These are phyloP conservation scores for Vombatus ursinus DNA, from an alignment of 2,113 vertebrate species.

Conservation along the genomic window DNA sequence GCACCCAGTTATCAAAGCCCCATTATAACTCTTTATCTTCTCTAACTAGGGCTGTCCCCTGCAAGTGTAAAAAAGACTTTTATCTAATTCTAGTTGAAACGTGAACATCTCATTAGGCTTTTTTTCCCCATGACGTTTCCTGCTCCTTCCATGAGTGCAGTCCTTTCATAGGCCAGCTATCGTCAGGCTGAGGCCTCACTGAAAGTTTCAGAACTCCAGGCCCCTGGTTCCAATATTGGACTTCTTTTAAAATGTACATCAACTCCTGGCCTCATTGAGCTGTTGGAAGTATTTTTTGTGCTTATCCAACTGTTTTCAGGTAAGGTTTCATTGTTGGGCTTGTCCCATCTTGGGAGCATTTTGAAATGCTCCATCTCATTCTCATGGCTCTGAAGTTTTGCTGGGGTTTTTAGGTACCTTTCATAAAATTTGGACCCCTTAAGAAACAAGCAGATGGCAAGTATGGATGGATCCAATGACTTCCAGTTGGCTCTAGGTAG, in stretches of 20 bases:
- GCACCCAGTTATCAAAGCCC: constrained; percentile 53
- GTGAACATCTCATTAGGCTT: constrained; percentile 71
- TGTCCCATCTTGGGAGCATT: background rate
- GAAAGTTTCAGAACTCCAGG: constrained; percentile 71
- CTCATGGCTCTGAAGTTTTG: background rate
- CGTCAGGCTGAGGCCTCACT: constrained; percentile 59
- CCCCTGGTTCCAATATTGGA: constrained; percentile 69
- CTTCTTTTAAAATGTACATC: constrained; percentile 71
- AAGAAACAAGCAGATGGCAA: background rate
- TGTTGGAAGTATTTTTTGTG: constrained; percentile 67
- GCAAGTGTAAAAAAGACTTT: constrained; percentile 66
- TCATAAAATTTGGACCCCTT: background rate
- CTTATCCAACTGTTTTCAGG: constrained; percentile 61
- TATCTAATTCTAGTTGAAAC: constrained; percentile 71
- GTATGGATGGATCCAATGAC: background rate
- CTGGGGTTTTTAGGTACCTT: background rate
- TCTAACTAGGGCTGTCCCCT: constrained; percentile 61
- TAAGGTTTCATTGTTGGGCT: constrained; percentile 28
- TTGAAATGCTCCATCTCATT: constrained; percentile 38
- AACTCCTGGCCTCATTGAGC: constrained; percentile 56
- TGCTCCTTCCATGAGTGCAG: constrained; percentile 51
- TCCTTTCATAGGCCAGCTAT: constrained; percentile 61
- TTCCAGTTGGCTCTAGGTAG: background rate
- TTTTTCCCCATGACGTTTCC: constrained; percentile 57
- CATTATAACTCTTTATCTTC: constrained; percentile 59